phyloP scores from a whole-genome alignment of 2,888 invertebrate species.

The Temnothorax rugatulus region DNA sequence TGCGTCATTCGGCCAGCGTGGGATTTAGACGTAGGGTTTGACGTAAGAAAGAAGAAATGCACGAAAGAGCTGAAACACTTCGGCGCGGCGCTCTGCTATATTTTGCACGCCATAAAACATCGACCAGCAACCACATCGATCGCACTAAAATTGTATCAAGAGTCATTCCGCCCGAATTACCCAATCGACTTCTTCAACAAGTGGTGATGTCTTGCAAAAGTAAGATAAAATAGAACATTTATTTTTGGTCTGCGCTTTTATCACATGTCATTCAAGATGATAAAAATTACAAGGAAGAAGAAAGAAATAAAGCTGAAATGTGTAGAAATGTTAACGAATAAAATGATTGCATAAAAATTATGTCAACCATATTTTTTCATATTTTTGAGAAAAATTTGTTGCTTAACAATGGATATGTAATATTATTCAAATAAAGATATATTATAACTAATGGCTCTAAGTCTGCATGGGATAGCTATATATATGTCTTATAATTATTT shows the following conservation, averaged over 20 bases:
- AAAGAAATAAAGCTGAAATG: background rate
- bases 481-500: background rate
- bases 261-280: background rate
- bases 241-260: conserved; percentile 1
- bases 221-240: conserved; percentile 3
- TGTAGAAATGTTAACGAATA: background rate
- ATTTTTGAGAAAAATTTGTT: background rate
- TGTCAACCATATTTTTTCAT: too few species aligned
- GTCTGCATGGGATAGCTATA: background rate
- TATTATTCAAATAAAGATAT: background rate
- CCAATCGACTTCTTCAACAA: conserved; percentile 29
- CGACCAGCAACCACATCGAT: conserved; percentile 21
- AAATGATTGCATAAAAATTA: background rate
- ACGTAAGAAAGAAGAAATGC: conserved; percentile 40
- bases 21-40: conserved; percentile 21
- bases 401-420: background rate
- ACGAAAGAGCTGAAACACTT: background rate
- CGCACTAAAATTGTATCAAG: conserved; percentile 39
- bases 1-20: conserved; percentile 37
- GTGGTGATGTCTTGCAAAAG: background rate
- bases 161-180: conserved; percentile 7
- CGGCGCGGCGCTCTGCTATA: conserved; percentile 28
- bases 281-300: background rate
- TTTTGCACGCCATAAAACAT: conserved; percentile 25
- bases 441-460: background rate